Evolutionary conservation across 30 jellyfish, hydroid and myxozoan genomes (phyloP), one percentile per base, ranked within the genome.

Genomic region (Aurelia sp.): DNA sequence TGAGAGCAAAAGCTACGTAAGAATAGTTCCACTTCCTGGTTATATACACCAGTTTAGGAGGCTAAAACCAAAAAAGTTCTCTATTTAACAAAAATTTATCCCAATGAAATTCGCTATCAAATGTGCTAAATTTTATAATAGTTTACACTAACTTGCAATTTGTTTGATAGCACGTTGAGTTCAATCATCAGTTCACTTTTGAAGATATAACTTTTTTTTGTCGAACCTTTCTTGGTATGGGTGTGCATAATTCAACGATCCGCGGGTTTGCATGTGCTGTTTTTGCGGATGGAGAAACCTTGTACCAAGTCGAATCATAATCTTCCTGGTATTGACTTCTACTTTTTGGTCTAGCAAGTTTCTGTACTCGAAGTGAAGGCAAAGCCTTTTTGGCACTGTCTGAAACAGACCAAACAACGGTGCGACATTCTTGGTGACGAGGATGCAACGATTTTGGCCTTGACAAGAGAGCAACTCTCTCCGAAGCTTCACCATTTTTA

Each of bases 291-390:
- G 86, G 88, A 6, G 96, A 71, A 41, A 93, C 98, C 51, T 76
- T 84, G 57, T 68, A 78, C 96, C 97, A 87, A 35, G 48, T 81
- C 4, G 80, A 78, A 22, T 89, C 87, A 82, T 93, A 87, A 55
- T 93, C 97, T 59, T 84, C 97, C 79, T 84, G 89, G 68, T 92
- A 77, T 64, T 87, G 97, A 44, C 96, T 81, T 18, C 98, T 71
- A 62, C 94, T 88, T 58, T 93, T 93, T 5, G 98, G 97, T 57
- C 93, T 62, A 18, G 98, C 96, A 20, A 93, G 86, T 60, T 93
- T 94, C 69, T 93, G 98, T 13, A 93, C 79, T 16, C 98, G 80
- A 64, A 87, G 75, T 16, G 96, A 89, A 21, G 98, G 97, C 68
- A 82, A 50, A 0, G 98, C 82, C 59, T 87, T 86, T 69, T 76